Evolutionary conservation across 2,113 vertebrate genomes (phyloP).

Genomic region (Microtus richardsoni): DNA sequence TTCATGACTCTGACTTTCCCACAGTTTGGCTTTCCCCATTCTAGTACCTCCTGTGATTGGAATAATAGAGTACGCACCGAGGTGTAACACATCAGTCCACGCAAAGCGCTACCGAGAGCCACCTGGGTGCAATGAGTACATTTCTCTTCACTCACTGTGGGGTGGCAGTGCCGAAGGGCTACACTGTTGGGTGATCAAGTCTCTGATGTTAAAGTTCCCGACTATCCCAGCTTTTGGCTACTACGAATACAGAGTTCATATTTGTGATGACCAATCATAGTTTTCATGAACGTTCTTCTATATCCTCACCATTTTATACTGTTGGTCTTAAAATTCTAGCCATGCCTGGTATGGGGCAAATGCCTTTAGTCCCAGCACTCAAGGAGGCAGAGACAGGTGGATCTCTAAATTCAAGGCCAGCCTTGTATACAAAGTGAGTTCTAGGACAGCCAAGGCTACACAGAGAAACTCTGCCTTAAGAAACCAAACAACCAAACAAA

Average conservation of each 20-base stretch:
- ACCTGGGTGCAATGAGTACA: accelerated
- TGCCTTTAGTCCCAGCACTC: not conserved
- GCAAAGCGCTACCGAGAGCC: not conserved
- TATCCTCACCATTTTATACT: not conserved
- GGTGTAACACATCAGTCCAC: not conserved
- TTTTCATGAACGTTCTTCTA: not conserved
- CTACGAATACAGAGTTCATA: not conserved
- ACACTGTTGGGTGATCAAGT: not conserved
- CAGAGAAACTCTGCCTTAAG: not conserved
- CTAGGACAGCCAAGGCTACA: not conserved
- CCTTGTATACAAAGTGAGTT: not conserved
- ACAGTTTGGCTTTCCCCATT: not conserved
- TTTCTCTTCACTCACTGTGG: not conserved
- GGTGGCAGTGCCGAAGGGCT: accelerated
- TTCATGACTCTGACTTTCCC: not conserved
- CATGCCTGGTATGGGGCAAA: not conserved
- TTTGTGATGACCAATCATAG: not conserved
- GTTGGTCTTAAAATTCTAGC: not conserved
- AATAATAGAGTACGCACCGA: accelerated
- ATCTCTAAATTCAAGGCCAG: not conserved
- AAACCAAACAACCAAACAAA: not conserved
- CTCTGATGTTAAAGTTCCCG: not conserved
- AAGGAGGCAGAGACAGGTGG: not conserved
- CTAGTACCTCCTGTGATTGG: not conserved
- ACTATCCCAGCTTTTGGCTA: not conserved